Evolutionary conservation across 2,797 vertebrate species (phyloP).

Genomic region (Ceryle rudis): DNA sequence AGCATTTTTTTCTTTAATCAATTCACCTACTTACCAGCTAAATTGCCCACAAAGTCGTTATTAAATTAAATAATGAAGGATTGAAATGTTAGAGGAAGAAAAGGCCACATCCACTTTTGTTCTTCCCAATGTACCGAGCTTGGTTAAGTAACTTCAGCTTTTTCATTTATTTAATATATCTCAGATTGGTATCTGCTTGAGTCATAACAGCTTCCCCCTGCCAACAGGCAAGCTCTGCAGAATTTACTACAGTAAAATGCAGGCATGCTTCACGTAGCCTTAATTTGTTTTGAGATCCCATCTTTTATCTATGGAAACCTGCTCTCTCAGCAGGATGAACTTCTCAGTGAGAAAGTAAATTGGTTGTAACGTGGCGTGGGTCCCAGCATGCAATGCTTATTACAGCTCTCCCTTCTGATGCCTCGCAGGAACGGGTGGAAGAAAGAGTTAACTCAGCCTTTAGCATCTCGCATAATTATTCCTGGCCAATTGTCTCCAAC

Average conservation of each 20-base stretch:
- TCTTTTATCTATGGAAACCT: slow-evolving; percentile 59
- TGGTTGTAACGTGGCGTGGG: background rate
- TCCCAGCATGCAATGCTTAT: background rate
- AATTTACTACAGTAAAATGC: slow-evolving; percentile 34
- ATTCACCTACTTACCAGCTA: background rate
- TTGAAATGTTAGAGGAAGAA: slow-evolving; percentile 29
- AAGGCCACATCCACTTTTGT: background rate
- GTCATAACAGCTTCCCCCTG: slow-evolving; percentile 13
- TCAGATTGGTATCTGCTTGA: slow-evolving; percentile 23
- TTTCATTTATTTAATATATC: slow-evolving; percentile 39
- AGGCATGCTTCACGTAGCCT: slow-evolving; percentile 28
- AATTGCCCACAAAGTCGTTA: background rate
- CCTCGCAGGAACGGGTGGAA: background rate
- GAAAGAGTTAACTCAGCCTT: slow-evolving; percentile 45
- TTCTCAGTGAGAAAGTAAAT: slow-evolving; percentile 39
- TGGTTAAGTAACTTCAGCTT: slow-evolving; percentile 21
- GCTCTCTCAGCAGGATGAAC: slow-evolving; percentile 51
- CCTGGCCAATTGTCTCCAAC: slow-evolving; percentile 11
- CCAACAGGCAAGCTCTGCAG: slow-evolving; percentile 8
- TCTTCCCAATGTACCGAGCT: background rate
- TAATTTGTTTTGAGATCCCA: slow-evolving; percentile 48
- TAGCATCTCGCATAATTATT: background rate
- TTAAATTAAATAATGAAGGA: slow-evolving; percentile 9
- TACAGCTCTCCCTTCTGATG: background rate
- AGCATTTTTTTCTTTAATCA: background rate